Percentiles rank a stretch among this genome's conserved stretches.
phyloP scores from a whole-genome alignment of 1,140 invertebrate species.

The Cherax destructor region DNA sequence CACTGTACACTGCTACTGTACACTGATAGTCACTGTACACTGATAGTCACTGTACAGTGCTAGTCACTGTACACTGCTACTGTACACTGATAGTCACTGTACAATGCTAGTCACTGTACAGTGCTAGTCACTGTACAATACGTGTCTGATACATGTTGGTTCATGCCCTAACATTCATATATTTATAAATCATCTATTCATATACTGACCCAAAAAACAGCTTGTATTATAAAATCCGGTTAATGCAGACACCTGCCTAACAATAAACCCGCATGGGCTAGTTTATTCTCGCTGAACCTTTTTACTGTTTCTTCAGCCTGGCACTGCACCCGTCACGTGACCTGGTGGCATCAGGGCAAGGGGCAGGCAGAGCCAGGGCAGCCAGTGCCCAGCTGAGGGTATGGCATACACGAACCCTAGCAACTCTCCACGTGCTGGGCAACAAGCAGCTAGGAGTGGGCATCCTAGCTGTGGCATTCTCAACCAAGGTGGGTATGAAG shows the following conservation, averaged over 20 bases:
- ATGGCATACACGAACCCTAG: slow-evolving; percentile 94
- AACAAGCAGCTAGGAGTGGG: slow-evolving; percentile 94
- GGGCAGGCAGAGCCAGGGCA: slow-evolving; percentile 82
- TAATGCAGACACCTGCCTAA: too few species aligned
- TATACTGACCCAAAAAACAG: too few species aligned
- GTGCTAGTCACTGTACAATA: background rate
- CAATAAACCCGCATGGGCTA: background rate
- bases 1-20: too few species aligned
- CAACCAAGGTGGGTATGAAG: slow-evolving; percentile 76
- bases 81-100: too few species aligned
- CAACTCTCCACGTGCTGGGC: slow-evolving; percentile 93
- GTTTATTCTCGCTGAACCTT: background rate
- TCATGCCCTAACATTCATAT: too few species aligned
- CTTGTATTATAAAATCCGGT: too few species aligned
- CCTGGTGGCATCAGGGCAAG: slow-evolving; percentile 93
- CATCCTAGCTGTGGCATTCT: slow-evolving; percentile 92
- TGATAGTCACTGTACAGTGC: too few species aligned
- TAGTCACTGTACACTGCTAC: too few species aligned
- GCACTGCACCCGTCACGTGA: slow-evolving; percentile 93
- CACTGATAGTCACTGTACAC: too few species aligned
- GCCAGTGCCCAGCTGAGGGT: slow-evolving; percentile 94
- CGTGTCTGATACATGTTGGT: too few species aligned
- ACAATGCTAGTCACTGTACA: too few species aligned
- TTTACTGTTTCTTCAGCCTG: slow-evolving; percentile 80
- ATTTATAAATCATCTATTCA: too few species aligned